phyloP scores from a whole-genome alignment of 2,888 invertebrate genomes.

The Mythimna albipuncta region DNA sequence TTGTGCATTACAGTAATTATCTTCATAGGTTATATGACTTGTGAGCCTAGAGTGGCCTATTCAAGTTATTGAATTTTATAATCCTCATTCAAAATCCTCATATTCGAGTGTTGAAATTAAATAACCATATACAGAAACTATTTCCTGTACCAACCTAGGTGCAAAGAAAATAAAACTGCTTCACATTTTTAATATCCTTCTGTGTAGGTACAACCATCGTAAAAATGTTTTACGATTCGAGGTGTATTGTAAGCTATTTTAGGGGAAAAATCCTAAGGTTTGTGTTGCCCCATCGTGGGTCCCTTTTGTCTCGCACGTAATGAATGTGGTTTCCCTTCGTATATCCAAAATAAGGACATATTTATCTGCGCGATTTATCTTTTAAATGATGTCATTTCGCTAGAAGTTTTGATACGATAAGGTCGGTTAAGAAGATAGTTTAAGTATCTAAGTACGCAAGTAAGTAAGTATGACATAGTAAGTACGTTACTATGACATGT shows the following conservation, averaged over 20 bases:
- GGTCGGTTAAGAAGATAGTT: constrained; percentile 15
- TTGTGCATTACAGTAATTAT: constrained; percentile 13
- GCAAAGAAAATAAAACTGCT: constrained; percentile 23
- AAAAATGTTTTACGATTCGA: constrained; percentile 50
- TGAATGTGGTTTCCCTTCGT: constrained; percentile 29
- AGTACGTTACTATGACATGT: too few relatives aligned
- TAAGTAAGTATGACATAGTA: too few relatives aligned
- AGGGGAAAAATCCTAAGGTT: constrained; percentile 32
- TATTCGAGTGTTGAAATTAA: not conserved
- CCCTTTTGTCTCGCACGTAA: constrained; percentile 37
- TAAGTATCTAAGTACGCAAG: too few relatives aligned
- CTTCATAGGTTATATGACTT: constrained; percentile 1
- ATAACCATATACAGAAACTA: constrained; percentile 7
- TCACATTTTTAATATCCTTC: constrained; percentile 48
- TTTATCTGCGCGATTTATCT: constrained; percentile 51
- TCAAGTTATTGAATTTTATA: constrained; percentile 36
- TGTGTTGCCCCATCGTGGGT: constrained; percentile 1
- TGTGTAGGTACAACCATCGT: constrained; percentile 40
- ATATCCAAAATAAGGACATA: constrained; percentile 33
- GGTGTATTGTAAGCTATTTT: constrained; percentile 50
- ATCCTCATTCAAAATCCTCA: constrained; percentile 4
- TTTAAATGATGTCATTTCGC: constrained; percentile 43
- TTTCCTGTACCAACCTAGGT: constrained; percentile 17
- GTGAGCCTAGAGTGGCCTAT: constrained; percentile 21
- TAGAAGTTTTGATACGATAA: constrained; percentile 29